phyloP scores from a whole-genome alignment of 2,797 vertebrate species.

The Tinamus major region DNA sequence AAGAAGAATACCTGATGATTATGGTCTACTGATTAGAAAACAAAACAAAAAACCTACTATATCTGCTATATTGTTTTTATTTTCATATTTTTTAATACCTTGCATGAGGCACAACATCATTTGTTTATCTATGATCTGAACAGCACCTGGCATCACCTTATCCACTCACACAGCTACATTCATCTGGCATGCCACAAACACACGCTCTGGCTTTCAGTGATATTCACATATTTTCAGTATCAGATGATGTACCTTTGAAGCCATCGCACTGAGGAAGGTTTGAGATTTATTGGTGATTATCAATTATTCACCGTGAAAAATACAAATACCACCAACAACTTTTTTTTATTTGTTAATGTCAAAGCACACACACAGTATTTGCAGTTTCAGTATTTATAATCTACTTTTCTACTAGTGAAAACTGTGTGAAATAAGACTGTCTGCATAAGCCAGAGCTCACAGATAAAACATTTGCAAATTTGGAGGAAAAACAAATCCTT shows the following conservation, averaged over 20 bases:
- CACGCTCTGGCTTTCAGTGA: neutral
- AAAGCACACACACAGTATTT: neutral
- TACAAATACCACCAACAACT: neutral
- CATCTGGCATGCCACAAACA: neutral
- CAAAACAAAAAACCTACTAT: neutral
- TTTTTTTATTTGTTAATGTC: neutral
- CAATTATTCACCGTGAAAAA: neutral
- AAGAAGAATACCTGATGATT: neutral
- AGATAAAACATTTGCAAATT: neutral
- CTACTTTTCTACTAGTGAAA: neutral
- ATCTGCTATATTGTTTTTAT: constrained; percentile 5
- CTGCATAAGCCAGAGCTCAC: neutral
- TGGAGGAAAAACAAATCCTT: neutral
- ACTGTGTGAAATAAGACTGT: neutral
- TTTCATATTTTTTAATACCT: neutral
- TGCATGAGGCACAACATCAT: neutral
- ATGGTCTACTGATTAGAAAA: constrained; percentile 10
- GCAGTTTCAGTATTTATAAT: neutral
- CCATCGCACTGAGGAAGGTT: neutral
- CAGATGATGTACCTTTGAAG: neutral
- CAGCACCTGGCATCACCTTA: neutral
- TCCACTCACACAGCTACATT: neutral
- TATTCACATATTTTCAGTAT: neutral
- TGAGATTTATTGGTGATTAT: neutral
- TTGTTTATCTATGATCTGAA: neutral